A percentile compares a stretch with the other conserved stretches of the same genome.
These are phyloP conservation scores for Pitangus sulphuratus DNA, from an alignment of 2,797 vertebrate genomes.

Conservation along the genomic window DNA sequence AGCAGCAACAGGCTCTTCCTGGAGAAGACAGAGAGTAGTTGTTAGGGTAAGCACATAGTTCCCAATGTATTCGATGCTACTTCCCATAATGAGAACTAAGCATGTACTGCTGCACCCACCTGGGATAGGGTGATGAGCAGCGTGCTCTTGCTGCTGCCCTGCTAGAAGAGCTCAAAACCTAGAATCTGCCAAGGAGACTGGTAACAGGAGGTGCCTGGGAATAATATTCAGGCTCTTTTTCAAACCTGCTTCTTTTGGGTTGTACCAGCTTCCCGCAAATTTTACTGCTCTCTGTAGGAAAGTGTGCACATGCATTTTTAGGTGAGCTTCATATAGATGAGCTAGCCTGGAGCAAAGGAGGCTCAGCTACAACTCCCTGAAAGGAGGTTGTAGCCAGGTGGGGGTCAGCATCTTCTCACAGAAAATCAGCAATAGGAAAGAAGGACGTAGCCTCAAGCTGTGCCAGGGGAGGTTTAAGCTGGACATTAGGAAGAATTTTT, in stretches of 20 bases:
- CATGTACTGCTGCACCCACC: neutral
- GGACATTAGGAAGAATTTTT: neutral
- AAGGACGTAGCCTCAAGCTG: neutral
- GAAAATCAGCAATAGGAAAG: neutral
- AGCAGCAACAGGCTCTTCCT: neutral
- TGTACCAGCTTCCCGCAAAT: neutral
- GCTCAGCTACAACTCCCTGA: neutral
- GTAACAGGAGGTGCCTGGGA: neutral
- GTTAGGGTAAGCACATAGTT: neutral
- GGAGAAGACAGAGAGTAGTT: neutral
- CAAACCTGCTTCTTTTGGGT: neutral
- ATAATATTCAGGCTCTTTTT: neutral
- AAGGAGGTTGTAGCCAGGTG: neutral
- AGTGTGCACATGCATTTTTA: neutral
- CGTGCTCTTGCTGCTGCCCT: neutral
- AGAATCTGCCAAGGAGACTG: neutral
- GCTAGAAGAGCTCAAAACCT: neutral
- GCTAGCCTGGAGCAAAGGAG: neutral
- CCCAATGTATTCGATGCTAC: accelerated
- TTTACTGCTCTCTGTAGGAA: neutral
- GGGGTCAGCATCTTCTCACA: neutral
- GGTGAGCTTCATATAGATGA: neutral
- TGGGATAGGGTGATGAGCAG: neutral
- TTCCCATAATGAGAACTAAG: neutral
- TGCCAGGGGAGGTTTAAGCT: neutral